Evolutionary conservation across 2,888 invertebrate genomes (phyloP).

Genomic region (Amphipoea oculea): DNA sequence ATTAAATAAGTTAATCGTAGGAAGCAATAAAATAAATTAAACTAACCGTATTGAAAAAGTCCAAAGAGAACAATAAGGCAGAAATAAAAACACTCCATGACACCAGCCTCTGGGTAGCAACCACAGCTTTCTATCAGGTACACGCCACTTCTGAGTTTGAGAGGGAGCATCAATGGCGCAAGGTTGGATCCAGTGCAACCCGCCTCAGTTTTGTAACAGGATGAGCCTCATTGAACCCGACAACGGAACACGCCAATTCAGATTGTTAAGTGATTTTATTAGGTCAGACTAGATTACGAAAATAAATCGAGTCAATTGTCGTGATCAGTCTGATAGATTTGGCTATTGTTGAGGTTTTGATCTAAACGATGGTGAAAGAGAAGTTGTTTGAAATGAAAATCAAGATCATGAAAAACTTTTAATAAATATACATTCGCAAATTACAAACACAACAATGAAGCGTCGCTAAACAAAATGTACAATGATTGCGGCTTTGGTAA

Average conservation of each 20-base stretch:
- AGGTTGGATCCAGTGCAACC: slow-evolving; percentile 63
- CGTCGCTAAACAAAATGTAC: slow-evolving; percentile 70
- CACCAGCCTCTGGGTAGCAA: slow-evolving; percentile 25
- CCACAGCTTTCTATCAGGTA: slow-evolving; percentile 62
- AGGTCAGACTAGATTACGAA: slow-evolving; percentile 59
- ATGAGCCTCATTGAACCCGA: slow-evolving; percentile 70
- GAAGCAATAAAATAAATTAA: slow-evolving; percentile 45
- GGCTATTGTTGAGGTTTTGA: slow-evolving; percentile 21
- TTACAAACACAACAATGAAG: slow-evolving; percentile 85
- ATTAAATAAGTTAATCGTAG: slow-evolving; percentile 35
- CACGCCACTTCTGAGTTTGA: slow-evolving; percentile 63
- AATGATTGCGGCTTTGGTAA: slow-evolving; percentile 67
- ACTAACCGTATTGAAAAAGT: slow-evolving; percentile 79
- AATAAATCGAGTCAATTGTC: slow-evolving; percentile 59
- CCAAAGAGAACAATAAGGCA: slow-evolving; percentile 73
- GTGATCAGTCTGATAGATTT: slow-evolving; percentile 43
- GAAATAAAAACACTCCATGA: slow-evolving; percentile 58
- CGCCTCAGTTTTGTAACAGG: slow-evolving; percentile 67
- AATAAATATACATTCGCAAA: slow-evolving; percentile 84
- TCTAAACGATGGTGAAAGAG: slow-evolving; percentile 9
- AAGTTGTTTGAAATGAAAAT: slow-evolving; percentile 61
- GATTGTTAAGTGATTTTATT: slow-evolving; percentile 69
- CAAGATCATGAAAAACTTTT: slow-evolving; percentile 79
- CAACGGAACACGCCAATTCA: slow-evolving; percentile 75
- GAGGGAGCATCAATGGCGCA: slow-evolving; percentile 45